Conservation (phyloP, 2,797 vertebrate species). For the Halcyon leucocephala region DNA sequence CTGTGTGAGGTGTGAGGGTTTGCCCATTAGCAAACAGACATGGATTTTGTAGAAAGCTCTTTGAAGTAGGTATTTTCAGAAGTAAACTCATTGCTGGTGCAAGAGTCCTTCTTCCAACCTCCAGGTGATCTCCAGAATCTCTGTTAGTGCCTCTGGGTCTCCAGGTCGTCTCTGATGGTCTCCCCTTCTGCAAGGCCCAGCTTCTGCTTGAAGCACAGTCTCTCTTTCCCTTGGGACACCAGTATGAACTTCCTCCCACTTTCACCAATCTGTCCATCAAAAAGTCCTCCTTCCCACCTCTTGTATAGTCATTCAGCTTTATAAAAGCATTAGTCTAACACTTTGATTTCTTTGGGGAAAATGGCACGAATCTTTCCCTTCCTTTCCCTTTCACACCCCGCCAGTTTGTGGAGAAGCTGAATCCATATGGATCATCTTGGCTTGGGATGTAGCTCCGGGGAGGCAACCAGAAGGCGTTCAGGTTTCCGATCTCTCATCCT, state of each 20-base stretch:
- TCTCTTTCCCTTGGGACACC: background rate
- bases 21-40: background rate
- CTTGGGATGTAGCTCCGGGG: background rate
- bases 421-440: background rate
- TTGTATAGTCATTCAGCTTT: background rate
- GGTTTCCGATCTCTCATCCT: fast-evolving
- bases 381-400: background rate
- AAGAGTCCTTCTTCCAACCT: background rate
- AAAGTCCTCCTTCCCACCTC: background rate
- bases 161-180: background rate
- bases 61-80: background rate
- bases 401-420: background rate
- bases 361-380: background rate
- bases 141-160: background rate
- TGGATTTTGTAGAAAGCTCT: background rate
- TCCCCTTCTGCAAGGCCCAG: background rate
- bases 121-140: background rate
- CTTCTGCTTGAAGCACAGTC: fast-evolving
- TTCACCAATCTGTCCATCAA: background rate
- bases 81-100: background rate
- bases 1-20: background rate
- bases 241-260: background rate
- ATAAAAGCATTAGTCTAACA: background rate
- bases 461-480: background rate
- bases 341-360: background rate